Evolutionary conservation across 2,797 vertebrate species (phyloP).

Genomic region (Parauchenoglanis ngamensis): DNA sequence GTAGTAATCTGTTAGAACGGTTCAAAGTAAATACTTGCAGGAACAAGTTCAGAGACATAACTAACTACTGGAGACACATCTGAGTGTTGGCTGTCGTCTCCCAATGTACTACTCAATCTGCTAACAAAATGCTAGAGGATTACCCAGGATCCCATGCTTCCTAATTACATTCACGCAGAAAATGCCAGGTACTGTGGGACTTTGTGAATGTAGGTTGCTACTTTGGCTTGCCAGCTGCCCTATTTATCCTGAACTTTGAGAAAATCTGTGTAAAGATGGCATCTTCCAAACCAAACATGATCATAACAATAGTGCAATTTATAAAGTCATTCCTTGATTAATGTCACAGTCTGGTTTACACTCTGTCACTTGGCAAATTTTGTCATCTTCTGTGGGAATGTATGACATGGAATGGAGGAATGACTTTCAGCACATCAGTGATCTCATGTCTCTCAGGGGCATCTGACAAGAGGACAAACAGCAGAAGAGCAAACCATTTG

Average conservation of each 20-base stretch:
- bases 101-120: neutral
- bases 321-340: neutral
- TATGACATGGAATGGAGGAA: neutral
- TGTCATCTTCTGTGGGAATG: neutral
- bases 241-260: constrained; percentile 16
- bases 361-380: neutral
- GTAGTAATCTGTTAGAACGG: neutral
- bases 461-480: constrained; percentile 32
- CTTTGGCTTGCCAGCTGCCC: constrained; percentile 35
- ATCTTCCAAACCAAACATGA: constrained; percentile 7
- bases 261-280: neutral
- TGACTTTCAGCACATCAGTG: neutral
- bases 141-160: constrained; percentile 21
- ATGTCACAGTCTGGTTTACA: neutral
- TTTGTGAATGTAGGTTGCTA: constrained; percentile 34
- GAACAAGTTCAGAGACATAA: neutral
- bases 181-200: constrained; percentile 27
- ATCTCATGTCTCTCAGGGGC: neutral
- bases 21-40: neutral
- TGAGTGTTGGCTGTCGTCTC: neutral
- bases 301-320: neutral
- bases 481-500: neutral
- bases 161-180: constrained; percentile 18
- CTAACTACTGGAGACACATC: neutral
- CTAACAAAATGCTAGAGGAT: neutral